phyloP scores from a whole-genome alignment of 1,140 invertebrate species.

The Bombyx mori region ASM3026992v2 NC_085110.1:13390001-13390500 shows the following conservation, averaged over 20 bases:
- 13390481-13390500: constrained; percentile 86
- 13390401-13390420: constrained; percentile 81
- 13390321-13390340: constrained; percentile 84
- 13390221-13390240: constrained; percentile 78
- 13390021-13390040: too few species aligned
- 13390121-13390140: constrained; percentile 73
- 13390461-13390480: constrained; percentile 80
- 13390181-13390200: constrained; percentile 75
- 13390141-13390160: constrained; percentile 74
- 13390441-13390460: constrained; percentile 76
- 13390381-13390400: constrained; percentile 88
- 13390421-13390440: constrained; percentile 75
- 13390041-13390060: too few species aligned
- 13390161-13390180: constrained; percentile 80
- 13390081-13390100: constrained; percentile 37
- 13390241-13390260: constrained; percentile 82
- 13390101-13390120: constrained; percentile 78
- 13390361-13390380: constrained; percentile 83
- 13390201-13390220: constrained; percentile 77
- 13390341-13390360: constrained; percentile 90
- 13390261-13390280: constrained; percentile 78
- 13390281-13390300: constrained; percentile 91
- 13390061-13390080: too few species aligned
- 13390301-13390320: constrained; percentile 80
- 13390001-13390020: constrained; percentile 61